Evolutionary conservation across 2,888 invertebrate genomes (phyloP).

Genomic region (Plagodis dolabraria): DNA sequence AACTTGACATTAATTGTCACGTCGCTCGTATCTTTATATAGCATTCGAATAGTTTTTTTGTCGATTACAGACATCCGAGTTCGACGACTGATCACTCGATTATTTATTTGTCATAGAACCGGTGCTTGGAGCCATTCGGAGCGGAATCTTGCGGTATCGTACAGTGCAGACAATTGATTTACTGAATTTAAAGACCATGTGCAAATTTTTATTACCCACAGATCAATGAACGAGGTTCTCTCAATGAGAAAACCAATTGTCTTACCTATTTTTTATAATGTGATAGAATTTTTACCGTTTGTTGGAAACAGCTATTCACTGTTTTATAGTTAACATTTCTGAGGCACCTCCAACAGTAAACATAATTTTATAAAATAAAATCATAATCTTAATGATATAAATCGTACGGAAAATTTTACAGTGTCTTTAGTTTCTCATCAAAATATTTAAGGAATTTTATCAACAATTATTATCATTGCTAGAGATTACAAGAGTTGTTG

Average conservation of each 20-base stretch:
- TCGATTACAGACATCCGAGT: conserved; percentile 54
- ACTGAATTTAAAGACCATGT: conserved; percentile 49
- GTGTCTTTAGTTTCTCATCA: conserved; percentile 12
- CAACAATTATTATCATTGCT: conserved; percentile 16
- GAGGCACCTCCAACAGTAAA: no score
- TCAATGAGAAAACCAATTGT: conserved; percentile 7
- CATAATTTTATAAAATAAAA: no score
- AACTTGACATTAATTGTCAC: conserved; percentile 11
- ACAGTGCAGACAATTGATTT: conserved; percentile 54
- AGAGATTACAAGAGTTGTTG: conserved; percentile 3
- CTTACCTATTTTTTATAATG: conserved; percentile 2
- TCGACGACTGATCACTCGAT: conserved; percentile 67
- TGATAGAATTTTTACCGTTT: conserved; percentile 10
- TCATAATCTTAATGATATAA: no score
- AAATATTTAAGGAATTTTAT: conserved; percentile 14
- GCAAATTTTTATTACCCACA: conserved; percentile 39
- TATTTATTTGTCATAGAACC: conserved; percentile 68
- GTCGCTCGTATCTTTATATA: conserved; percentile 18
- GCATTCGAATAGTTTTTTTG: conserved; percentile 54
- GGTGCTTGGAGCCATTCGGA: conserved; percentile 50
- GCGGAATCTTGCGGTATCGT: conserved; percentile 52
- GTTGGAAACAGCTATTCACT: not conserved
- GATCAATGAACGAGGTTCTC: conserved; percentile 42
- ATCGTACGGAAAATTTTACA: no score
- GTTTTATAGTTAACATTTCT: not conserved